Base-by-base conservation (phyloP, 2,888 invertebrate species). In the Dermolepida albohirtum region DNA sequence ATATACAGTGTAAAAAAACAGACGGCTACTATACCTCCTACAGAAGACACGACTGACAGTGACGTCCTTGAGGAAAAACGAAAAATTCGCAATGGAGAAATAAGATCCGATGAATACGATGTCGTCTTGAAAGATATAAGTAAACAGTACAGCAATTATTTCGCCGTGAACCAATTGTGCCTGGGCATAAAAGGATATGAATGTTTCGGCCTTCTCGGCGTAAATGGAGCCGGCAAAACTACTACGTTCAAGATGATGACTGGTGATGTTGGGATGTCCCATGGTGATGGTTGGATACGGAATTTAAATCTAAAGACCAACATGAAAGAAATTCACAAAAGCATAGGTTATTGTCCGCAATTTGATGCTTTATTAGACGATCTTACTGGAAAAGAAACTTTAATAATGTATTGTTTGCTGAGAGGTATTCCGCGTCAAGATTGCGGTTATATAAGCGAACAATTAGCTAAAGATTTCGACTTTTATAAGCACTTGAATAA, bases 161-260 rank as follows among this genome's bases (percentile, higher is more conserved):
- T 91, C 63, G 96, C 95, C 0, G 96, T 97, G 0, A 90, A 94
- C 79, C 90, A 91, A 74, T 71, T 75, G 27, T 81, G 81, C 78
- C 79, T 89, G 78, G 92, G 89, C 55, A 68, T 73, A 16, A 87
- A 86, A 59, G 50, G 65, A 79, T 90, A 91, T 6, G 94, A 94
- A 82, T 93, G 93, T 75, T 93, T 94, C 77, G 94, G 93, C 0
- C 83, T 94, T 12, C 83, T 94, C 57, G 75, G 95, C 0, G 90
- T 94, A 0, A 95, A 95, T 80, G 95, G 95, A 11, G 95, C 95
- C 1, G 95, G 95, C 0, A 95, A 95, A 82, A 94, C 94, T 0
- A 90, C 91, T 0, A 95, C 96, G 0, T 97, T 97, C 80, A 93
- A 93, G 83, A 94, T 95, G 92, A 84, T 96, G 76, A 95, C 95